These are phyloP conservation scores for Stegostoma tigrinum DNA, from an alignment of 2,113 vertebrate genomes.

Conservation along the genomic window DNA sequence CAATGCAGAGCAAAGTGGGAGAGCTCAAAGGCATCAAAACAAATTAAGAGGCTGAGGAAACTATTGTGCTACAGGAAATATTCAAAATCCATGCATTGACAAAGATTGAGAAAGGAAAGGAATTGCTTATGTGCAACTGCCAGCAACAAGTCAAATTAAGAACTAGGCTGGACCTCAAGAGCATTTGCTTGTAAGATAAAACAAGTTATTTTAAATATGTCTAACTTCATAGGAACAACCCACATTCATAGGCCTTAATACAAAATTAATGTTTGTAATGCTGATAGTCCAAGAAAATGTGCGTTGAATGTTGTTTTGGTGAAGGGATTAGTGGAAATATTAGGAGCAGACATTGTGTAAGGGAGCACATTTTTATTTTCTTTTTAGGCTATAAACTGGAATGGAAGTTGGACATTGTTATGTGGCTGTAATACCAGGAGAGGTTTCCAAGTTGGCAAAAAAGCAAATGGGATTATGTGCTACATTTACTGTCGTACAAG, in stretches of 20 bases:
- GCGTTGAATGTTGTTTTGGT: no score
- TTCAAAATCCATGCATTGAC: neutral
- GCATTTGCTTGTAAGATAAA: neutral
- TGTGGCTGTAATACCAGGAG: no score
- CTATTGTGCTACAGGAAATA: neutral
- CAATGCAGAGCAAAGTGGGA: neutral
- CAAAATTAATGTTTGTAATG: no score
- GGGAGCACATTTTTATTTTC: no score
- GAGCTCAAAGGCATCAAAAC: neutral
- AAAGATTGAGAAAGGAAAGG: neutral
- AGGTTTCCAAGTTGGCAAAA: no score
- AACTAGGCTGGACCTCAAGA: neutral
- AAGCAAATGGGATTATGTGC: no score
- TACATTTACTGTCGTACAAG: no score
- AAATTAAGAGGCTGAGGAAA: neutral
- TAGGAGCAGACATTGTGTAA: no score
- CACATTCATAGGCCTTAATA: neutral
- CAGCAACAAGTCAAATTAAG: neutral
- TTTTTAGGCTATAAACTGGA: no score
- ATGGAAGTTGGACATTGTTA: no score
- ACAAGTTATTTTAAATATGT: neutral
- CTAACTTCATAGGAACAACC: neutral
- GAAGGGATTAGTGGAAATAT: no score
- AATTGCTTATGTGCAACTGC: neutral
- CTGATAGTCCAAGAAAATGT: no score